Evolutionary conservation across 2,888 invertebrate genomes (phyloP).

Genomic region (Sarcophaga caerulescens): DNA sequence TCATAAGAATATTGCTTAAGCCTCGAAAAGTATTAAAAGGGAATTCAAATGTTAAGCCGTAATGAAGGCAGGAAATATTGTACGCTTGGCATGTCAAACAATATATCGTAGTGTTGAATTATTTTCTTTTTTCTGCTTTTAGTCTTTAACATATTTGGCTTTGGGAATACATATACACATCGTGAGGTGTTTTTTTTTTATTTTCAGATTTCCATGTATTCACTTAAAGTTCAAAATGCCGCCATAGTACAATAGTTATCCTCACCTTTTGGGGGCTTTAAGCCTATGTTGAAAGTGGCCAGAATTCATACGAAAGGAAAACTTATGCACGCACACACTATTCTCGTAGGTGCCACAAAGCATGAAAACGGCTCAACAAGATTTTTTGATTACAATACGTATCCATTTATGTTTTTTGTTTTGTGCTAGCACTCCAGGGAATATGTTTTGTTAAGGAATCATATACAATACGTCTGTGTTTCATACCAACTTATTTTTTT

Average conservation of each 20-base stretch:
- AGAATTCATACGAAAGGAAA: background rate
- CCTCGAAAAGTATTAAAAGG: no score
- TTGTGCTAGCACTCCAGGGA: slow-evolving; percentile 18
- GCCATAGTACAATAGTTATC: slow-evolving; percentile 22
- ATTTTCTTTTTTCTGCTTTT: slow-evolving; percentile 20
- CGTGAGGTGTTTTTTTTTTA: no score
- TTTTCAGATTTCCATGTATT: slow-evolving; percentile 10
- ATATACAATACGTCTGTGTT: background rate
- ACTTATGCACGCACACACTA: background rate
- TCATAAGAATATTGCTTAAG: no score
- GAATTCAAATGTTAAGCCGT: no score
- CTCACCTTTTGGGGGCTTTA: background rate
- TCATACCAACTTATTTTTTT: background rate
- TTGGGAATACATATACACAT: slow-evolving; percentile 16
- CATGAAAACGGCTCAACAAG: slow-evolving; percentile 21
- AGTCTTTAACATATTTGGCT: slow-evolving; percentile 26
- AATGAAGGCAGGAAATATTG: no score
- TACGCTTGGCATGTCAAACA: no score
- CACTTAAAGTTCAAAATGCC: slow-evolving; percentile 3
- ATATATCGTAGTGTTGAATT: slow-evolving; percentile 20
- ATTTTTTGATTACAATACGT: slow-evolving; percentile 55
- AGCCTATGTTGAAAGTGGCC: background rate
- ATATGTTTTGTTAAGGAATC: slow-evolving; percentile 26
- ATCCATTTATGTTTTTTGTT: slow-evolving; percentile 30
- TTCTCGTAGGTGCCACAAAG: slow-evolving; percentile 2